phyloP scores from a whole-genome alignment of 2,113 vertebrate genomes.

The Andinoacara biseriatus region DNA sequence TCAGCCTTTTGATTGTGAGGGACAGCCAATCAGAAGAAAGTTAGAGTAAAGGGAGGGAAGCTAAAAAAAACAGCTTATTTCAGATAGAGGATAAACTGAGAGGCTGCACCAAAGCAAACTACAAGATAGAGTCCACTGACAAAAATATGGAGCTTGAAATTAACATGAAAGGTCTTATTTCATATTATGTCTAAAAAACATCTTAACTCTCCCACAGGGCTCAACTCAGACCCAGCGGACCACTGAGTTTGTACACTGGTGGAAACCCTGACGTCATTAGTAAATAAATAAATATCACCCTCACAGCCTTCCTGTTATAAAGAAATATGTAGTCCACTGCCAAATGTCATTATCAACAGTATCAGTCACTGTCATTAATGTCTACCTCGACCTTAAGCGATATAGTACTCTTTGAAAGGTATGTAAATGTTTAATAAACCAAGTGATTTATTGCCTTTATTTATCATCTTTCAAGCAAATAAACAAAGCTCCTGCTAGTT shows the following conservation, averaged over 20 bases:
- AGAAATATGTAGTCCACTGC: neutral
- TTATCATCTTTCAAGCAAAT: neutral
- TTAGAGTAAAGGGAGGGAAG: neutral
- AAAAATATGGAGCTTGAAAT: neutral
- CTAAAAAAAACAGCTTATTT: neutral
- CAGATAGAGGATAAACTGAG: neutral
- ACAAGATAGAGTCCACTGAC: neutral
- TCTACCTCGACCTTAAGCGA: neutral
- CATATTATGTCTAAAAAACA: neutral
- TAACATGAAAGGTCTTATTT: neutral
- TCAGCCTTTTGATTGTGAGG: neutral
- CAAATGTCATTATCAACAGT: conserved; percentile 3
- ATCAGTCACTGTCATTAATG: neutral
- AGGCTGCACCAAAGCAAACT: neutral
- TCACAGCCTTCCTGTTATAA: neutral
- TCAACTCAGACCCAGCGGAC: neutral
- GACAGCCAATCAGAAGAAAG: neutral
- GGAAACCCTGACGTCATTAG: neutral
- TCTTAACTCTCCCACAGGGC: neutral
- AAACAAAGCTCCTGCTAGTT: neutral
- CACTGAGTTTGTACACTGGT: neutral
- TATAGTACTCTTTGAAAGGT: neutral
- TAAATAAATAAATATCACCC: neutral
- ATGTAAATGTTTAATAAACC: neutral
- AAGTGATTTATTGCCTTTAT: neutral